These are phyloP conservation scores for Limanda limanda DNA, from an alignment of 2,113 vertebrate genomes.

Conservation along the genomic window DNA sequence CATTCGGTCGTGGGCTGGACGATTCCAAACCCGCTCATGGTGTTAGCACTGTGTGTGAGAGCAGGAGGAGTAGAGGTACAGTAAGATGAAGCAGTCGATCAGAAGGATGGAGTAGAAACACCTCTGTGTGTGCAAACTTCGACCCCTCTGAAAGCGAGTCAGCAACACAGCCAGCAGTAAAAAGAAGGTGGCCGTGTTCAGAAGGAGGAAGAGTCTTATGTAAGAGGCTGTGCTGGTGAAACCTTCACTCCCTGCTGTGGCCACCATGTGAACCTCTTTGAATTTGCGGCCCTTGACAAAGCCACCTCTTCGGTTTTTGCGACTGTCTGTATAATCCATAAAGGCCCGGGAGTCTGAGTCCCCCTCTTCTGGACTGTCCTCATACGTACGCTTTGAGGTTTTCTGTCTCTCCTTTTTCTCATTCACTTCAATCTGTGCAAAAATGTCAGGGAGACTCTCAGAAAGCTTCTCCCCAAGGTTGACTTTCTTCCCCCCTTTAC, in stretches of 20 bases:
- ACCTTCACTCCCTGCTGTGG: slow-evolving; percentile 78
- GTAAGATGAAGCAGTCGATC: slow-evolving; percentile 91
- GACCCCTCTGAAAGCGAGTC: slow-evolving; percentile 90
- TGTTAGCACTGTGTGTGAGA: slow-evolving; percentile 91
- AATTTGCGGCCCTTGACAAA: slow-evolving; percentile 78
- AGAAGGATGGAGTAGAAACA: slow-evolving; percentile 93
- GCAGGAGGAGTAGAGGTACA: slow-evolving; percentile 96
- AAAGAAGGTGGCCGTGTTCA: slow-evolving; percentile 96
- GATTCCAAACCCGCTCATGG: not conserved
- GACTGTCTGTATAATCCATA: slow-evolving; percentile 89
- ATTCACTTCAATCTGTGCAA: slow-evolving; percentile 93
- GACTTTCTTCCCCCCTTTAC: slow-evolving; percentile 83
- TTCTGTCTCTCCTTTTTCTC: slow-evolving; percentile 91
- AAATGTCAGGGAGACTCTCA: slow-evolving; percentile 90
- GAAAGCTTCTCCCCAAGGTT: slow-evolving; percentile 87
- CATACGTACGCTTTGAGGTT: slow-evolving; percentile 86
- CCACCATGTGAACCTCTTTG: slow-evolving; percentile 82
- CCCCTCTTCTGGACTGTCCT: slow-evolving; percentile 89
- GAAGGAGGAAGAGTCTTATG: slow-evolving; percentile 91
- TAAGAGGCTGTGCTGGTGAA: slow-evolving; percentile 86
- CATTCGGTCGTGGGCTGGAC: slow-evolving; percentile 1
- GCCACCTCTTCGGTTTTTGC: slow-evolving; percentile 82
- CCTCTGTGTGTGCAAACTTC: slow-evolving; percentile 90
- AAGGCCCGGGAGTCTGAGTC: slow-evolving; percentile 90
- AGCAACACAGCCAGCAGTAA: slow-evolving; percentile 91